phyloP scores from a whole-genome alignment of 2,797 vertebrate genomes.

The Merluccius polli region DNA sequence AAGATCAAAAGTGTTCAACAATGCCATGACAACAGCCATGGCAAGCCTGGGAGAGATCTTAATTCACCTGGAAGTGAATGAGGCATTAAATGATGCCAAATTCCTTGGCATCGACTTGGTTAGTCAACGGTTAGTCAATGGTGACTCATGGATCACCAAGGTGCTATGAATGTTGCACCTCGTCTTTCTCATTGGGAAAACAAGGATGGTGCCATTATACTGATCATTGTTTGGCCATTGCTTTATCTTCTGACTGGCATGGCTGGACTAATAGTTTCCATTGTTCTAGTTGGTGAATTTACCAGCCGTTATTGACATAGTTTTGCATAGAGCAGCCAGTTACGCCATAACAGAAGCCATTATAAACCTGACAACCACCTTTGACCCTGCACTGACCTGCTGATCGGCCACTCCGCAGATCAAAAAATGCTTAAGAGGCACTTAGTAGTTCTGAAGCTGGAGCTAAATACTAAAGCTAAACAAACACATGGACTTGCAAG shows the following conservation, averaged over 20 bases:
- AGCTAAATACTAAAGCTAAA: slow-evolving; percentile 33
- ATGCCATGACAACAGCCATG: background rate
- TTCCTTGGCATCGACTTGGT: background rate
- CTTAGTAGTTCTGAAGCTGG: slow-evolving; percentile 21
- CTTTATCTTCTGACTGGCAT: background rate
- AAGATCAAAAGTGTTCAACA: background rate
- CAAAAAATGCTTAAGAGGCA: slow-evolving; percentile 23
- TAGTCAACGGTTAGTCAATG: background rate
- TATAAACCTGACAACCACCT: slow-evolving; percentile 30
- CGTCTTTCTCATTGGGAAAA: background rate
- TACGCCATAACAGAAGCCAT: slow-evolving; percentile 25
- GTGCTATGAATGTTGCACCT: background rate
- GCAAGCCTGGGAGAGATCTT: background rate
- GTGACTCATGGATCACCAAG: background rate
- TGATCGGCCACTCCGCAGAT: slow-evolving; percentile 11
- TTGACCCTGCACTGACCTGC: slow-evolving; percentile 34
- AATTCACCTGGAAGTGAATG: background rate
- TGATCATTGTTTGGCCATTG: background rate
- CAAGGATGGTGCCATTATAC: background rate
- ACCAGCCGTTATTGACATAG: background rate
- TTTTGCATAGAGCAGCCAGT: background rate
- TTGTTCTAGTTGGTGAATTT: background rate
- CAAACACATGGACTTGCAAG: slow-evolving; percentile 9
- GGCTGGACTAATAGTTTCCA: background rate
- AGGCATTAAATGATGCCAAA: background rate